Evolutionary conservation across 2,113 vertebrate species (phyloP).

Genomic region (Diphyllodes magnificus): DNA sequence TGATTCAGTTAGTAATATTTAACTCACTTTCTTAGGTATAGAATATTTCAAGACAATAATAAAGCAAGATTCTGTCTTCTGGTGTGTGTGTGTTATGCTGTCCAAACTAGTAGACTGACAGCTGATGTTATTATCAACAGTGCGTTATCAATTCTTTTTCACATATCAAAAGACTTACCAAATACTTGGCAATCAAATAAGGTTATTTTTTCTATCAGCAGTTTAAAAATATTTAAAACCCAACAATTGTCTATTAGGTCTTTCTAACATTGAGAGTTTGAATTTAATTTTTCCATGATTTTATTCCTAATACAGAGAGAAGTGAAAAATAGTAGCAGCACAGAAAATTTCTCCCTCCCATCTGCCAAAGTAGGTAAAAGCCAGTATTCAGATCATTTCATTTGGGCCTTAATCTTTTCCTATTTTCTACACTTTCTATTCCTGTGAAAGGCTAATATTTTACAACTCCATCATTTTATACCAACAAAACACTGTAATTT

Average conservation of each 20-base stretch:
- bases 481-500: constrained; percentile 39
- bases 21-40: background rate
- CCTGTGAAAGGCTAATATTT: constrained; percentile 26
- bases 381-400: background rate
- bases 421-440: constrained; percentile 18
- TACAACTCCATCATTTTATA: constrained; percentile 13
- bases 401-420: background rate
- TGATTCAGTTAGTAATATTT: background rate
- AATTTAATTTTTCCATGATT: background rate
- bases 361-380: background rate
- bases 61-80: background rate
- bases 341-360: background rate
- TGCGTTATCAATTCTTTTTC: background rate
- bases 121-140: background rate
- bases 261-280: background rate
- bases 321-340: background rate
- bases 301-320: background rate
- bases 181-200: background rate
- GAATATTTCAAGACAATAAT: background rate
- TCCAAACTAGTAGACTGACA: background rate
- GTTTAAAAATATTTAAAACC: background rate
- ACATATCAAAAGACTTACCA: background rate
- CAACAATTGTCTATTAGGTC: background rate
- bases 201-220: background rate
- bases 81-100: accelerated